Conservation (phyloP, 2,888 invertebrate genomes). For the Brenthis ino region DNA sequence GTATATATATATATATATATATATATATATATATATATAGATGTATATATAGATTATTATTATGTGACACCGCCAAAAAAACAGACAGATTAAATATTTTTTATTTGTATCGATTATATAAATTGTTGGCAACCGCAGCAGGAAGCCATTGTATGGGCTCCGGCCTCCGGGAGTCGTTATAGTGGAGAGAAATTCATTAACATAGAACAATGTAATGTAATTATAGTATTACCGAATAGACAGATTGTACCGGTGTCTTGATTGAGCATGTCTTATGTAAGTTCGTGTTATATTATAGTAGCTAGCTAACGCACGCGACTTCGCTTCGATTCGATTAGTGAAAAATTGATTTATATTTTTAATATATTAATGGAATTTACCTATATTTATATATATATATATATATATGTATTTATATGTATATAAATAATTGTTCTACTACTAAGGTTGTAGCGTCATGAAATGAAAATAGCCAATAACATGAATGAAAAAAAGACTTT, state of each 20-base stretch:
- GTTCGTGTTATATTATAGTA: slow-evolving; percentile 5
- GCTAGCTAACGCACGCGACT: neutral
- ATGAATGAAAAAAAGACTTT: no score
- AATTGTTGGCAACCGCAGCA: slow-evolving; percentile 13
- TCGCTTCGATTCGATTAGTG: no score
- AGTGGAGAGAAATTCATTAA: slow-evolving; percentile 38
- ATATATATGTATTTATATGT: no score
- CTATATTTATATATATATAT: no score
- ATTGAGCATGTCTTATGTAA: slow-evolving; percentile 10
- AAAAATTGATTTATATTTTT: no score
- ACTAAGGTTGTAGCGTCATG: no score
- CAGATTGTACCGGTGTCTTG: slow-evolving; percentile 19
- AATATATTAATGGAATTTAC: no score
- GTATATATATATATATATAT: no score
- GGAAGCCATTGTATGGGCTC: slow-evolving; percentile 20
- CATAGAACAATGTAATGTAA: slow-evolving; percentile 41
- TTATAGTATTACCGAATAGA: slow-evolving; percentile 36
- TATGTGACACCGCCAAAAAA: neutral
- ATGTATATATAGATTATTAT: no score
- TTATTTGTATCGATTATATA: slow-evolving; percentile 9
- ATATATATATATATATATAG: no score
- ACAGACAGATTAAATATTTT: neutral
- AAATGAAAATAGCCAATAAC: no score
- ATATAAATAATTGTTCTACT: no score
- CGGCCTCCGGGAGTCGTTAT: slow-evolving; percentile 9